phyloP scores from a whole-genome alignment of 37 sponge, comb jelly and placozoan genomes.

The Theonella swinhoei region DNA sequence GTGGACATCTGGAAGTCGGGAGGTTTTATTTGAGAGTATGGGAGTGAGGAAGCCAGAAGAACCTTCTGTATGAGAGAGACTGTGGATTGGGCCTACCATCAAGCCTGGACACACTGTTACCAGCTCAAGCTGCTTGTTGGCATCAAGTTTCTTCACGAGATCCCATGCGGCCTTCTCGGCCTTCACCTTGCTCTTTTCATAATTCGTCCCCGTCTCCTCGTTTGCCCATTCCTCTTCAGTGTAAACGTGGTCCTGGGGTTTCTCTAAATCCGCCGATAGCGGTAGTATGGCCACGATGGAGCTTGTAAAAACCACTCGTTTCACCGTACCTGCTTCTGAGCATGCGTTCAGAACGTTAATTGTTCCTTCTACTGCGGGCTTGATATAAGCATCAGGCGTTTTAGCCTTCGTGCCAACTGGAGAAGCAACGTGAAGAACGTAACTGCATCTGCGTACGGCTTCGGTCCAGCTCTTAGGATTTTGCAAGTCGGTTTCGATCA shows the following conservation, averaged over 20 bases:
- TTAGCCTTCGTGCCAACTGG: constrained; percentile 48
- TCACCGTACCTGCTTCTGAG: constrained; percentile 73
- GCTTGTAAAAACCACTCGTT: constrained; percentile 89
- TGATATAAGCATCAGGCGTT: constrained; percentile 41
- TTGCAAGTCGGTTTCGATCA: constrained; percentile 82
- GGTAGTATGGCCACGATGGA: constrained; percentile 85
- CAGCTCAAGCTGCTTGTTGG: constrained; percentile 81
- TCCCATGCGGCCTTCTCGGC: constrained; percentile 94
- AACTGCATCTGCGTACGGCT: constrained; percentile 85
- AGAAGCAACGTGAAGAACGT: constrained; percentile 92
- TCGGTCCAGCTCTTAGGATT: constrained; percentile 69
- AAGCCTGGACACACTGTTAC: constrained; percentile 73
- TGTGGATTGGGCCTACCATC: constrained; percentile 84
- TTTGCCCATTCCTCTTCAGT: constrained; percentile 87
- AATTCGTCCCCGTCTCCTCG: constrained; percentile 33
- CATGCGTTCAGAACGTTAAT: constrained; percentile 86
- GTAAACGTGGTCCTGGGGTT: constrained; percentile 53
- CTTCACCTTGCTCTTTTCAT: constrained; percentile 79
- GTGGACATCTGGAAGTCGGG: constrained; percentile 61
- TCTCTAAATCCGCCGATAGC: constrained; percentile 29
- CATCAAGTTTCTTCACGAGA: constrained; percentile 51
- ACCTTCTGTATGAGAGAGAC: constrained; percentile 26
- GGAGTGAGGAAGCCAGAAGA: constrained; percentile 8
- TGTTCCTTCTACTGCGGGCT: constrained; percentile 83
- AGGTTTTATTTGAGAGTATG: constrained; percentile 55